These are phyloP conservation scores for Pongo pygmaeus DNA, from an alignment of 2,113 vertebrate species.

Conservation along the genomic window DNA sequence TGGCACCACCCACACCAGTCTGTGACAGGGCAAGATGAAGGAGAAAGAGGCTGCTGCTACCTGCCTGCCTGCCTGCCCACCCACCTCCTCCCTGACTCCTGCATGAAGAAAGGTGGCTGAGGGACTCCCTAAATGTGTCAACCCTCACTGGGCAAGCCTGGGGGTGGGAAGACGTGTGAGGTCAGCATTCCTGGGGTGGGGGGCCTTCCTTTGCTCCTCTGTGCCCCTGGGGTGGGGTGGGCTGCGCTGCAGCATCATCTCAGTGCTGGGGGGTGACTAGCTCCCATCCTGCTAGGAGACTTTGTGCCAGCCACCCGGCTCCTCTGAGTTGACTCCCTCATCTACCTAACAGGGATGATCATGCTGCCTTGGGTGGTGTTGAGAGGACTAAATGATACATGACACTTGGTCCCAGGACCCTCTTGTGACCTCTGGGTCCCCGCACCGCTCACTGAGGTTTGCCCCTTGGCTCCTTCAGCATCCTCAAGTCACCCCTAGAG, in stretches of 20 bases:
- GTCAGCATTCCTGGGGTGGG: neutral
- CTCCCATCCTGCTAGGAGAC: neutral
- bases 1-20: neutral
- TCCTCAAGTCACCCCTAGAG: neutral
- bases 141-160: neutral
- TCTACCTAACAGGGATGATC: neutral
- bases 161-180: neutral
- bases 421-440: too few relatives aligned
- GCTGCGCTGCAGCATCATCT: neutral
- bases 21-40: neutral
- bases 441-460: too few relatives aligned
- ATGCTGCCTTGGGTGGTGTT: neutral
- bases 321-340: neutral
- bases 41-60: neutral
- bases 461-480: neutral
- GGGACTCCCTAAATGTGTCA: neutral
- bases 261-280: neutral
- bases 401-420: neutral
- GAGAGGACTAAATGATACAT: neutral
- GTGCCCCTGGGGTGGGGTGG: neutral
- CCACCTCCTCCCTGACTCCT: too few relatives aligned
- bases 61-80: fast-evolving
- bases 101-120: neutral
- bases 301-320: neutral
- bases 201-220: neutral